phyloP scores from a whole-genome alignment of 1,140 invertebrate species.

The Harpegnathos saltator region DNA sequence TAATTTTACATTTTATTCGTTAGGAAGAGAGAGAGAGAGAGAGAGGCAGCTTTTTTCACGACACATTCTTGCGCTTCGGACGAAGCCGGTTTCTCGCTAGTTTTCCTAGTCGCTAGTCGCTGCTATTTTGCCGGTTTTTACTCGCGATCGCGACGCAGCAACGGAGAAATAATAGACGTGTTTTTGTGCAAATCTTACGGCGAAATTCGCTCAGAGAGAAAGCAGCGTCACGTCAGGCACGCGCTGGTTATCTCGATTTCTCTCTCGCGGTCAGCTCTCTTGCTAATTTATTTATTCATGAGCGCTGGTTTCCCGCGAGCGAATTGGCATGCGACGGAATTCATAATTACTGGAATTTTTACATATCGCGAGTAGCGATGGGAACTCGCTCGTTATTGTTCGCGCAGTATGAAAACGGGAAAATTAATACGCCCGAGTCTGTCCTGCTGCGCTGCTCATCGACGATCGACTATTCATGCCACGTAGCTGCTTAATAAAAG shows the following conservation, averaged over 20 bases:
- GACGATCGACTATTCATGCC: not conserved
- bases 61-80: not conserved
- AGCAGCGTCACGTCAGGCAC: not conserved
- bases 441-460: not conserved
- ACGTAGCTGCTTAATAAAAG: not conserved
- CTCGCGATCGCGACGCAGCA: not conserved
- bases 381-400: not conserved
- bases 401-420: not conserved
- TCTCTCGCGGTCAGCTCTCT: not conserved
- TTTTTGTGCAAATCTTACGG: not conserved
- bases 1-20: not conserved
- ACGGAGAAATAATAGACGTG: not conserved
- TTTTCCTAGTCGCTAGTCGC: not conserved
- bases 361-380: not conserved
- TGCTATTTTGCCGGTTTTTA: constrained; percentile 19
- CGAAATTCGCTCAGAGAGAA: not conserved
- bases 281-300: constrained; percentile 17
- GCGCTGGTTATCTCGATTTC: not conserved
- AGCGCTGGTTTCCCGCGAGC: not conserved
- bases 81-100: not conserved
- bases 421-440: not conserved
- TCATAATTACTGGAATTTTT: constrained; percentile 21
- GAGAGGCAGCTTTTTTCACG: not conserved
- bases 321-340: not conserved
- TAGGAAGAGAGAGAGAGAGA: too few species aligned